A percentile compares a stretch with the other conserved stretches of the same genome.
Conservation (phyloP, 2,888 invertebrate genomes). For the Apotomis turbidana region DNA sequence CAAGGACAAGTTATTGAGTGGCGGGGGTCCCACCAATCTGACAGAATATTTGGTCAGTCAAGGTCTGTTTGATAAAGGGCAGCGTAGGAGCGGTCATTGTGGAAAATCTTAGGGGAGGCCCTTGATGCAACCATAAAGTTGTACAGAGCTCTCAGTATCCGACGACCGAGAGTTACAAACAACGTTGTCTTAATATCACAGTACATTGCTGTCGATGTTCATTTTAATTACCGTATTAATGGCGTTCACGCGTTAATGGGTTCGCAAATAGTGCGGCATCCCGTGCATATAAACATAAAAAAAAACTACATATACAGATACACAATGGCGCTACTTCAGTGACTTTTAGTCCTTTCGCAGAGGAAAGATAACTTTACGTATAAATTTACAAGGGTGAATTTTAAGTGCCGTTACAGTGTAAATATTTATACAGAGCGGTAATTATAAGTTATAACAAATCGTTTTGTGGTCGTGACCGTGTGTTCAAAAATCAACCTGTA, state of each 20-base stretch:
- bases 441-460: constrained; percentile 51
- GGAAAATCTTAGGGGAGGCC: too few species aligned
- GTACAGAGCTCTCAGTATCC: too few species aligned
- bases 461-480: constrained; percentile 44
- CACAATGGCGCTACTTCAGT: not conserved
- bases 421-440: constrained; percentile 42
- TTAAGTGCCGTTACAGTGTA: not conserved
- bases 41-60: too few species aligned
- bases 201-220: constrained; percentile 32
- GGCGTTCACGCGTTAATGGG: constrained; percentile 34
- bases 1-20: too few species aligned
- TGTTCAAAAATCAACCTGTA: constrained; percentile 16
- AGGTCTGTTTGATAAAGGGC: too few species aligned
- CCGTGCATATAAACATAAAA: constrained; percentile 27
- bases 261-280: constrained; percentile 39
- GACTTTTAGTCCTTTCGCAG: not conserved
- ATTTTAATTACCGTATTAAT: constrained; percentile 41
- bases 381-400: not conserved
- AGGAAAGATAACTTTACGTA: not conserved
- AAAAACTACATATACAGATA: constrained; percentile 14
- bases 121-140: not conserved
- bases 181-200: constrained; percentile 23
- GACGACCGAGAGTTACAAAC: too few species aligned
- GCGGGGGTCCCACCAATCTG: too few species aligned
- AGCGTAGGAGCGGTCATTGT: too few species aligned